phyloP scores from a whole-genome alignment of 1,140 invertebrate genomes.

The Drosophila kanapiae region DNA sequence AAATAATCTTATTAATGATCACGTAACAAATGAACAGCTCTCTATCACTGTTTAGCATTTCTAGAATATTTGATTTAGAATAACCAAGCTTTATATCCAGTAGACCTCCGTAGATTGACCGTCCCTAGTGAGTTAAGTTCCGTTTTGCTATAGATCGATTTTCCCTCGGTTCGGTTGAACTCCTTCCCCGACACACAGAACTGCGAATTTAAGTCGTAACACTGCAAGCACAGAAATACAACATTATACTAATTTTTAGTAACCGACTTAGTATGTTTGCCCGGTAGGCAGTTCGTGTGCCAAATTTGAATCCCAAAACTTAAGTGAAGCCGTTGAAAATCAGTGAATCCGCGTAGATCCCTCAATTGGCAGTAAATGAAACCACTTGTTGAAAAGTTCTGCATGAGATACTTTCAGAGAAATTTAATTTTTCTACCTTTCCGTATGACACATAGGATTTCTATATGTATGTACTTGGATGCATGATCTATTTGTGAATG shows the following conservation, averaged over 20 bases:
- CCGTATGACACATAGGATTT: constrained; percentile 51
- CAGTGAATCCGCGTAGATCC: constrained; percentile 17
- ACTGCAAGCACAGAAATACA: constrained; percentile 31
- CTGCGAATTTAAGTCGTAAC: constrained; percentile 13
- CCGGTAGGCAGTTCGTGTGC: constrained; percentile 17
- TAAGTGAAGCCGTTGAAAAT: not conserved
- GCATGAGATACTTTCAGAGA: constrained; percentile 58
- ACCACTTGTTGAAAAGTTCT: constrained; percentile 39
- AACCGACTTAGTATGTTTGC: constrained; percentile 11
- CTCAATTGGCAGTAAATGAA: constrained; percentile 52
- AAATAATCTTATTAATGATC: not conserved
- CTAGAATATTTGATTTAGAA: constrained; percentile 60
- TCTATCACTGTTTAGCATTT: constrained; percentile 46
- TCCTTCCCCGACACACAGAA: constrained; percentile 12
- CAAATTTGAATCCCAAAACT: constrained; percentile 13
- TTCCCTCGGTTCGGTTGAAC: constrained; percentile 64
- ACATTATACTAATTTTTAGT: constrained; percentile 13
- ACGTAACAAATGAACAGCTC: constrained; percentile 9
- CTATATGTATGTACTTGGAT: constrained; percentile 61
- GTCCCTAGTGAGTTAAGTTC: constrained; percentile 62
- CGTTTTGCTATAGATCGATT: constrained; percentile 43
- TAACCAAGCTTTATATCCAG: constrained; percentile 54
- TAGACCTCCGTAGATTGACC: constrained; percentile 47
- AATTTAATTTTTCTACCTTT: constrained; percentile 23
- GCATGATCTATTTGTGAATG: constrained; percentile 79